These are phyloP conservation scores for Benthosema pterotum DNA, from an alignment of 2,797 vertebrate genomes.

Conservation along the genomic window DNA sequence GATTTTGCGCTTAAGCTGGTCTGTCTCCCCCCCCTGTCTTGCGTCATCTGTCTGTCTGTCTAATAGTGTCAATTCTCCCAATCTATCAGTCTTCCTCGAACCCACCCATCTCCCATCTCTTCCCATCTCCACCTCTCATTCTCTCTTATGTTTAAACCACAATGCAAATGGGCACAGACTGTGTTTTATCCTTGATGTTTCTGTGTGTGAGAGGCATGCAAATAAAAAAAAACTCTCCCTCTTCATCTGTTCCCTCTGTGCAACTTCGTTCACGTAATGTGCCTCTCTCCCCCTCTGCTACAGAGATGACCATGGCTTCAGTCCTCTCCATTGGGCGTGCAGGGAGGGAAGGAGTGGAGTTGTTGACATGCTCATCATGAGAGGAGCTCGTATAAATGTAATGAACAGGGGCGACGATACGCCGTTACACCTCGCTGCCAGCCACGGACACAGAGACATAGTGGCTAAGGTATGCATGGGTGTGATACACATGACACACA, in stretches of 20 bases:
- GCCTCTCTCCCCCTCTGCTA: conserved; percentile 1
- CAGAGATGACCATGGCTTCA: conserved; percentile 98
- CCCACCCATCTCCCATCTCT: too few relatives aligned
- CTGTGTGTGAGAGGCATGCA: too few relatives aligned
- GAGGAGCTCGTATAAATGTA: conserved; percentile 93
- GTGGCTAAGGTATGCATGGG: conserved; percentile 85
- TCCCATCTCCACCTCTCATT: too few relatives aligned
- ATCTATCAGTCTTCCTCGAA: too few relatives aligned
- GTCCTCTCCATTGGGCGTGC: conserved; percentile 96
- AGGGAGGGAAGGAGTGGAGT: conserved; percentile 90
- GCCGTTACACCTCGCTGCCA: conserved; percentile 90
- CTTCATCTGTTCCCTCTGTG: too few relatives aligned
- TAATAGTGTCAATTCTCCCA: too few relatives aligned
- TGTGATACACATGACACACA: too few relatives aligned
- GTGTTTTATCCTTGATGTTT: too few relatives aligned
- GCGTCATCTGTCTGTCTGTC: background rate
- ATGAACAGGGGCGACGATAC: conserved; percentile 97
- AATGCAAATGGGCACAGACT: too few relatives aligned
- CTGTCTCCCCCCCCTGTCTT: background rate
- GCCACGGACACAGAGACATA: conserved; percentile 93
- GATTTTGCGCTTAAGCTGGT: background rate
- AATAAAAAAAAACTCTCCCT: too few relatives aligned
- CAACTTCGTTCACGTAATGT: too few relatives aligned
- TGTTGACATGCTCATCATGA: conserved; percentile 97
- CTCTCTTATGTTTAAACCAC: too few relatives aligned